phyloP scores from a whole-genome alignment of 2,888 invertebrate genomes.

The Xanthia icteritia region DNA sequence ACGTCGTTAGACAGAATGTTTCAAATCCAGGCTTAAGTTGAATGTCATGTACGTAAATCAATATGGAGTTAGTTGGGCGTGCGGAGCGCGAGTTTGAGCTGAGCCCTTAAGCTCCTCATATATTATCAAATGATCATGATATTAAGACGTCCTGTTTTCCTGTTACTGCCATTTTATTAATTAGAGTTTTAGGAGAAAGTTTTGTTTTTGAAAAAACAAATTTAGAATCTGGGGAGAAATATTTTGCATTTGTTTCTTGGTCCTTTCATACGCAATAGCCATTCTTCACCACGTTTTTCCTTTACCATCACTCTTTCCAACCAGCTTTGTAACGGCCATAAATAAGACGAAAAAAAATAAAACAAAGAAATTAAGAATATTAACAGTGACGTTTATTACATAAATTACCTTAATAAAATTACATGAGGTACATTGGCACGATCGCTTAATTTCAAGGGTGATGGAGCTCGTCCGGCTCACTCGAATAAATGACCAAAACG shows the following conservation, averaged over 20 bases:
- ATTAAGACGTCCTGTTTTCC: constrained; percentile 10
- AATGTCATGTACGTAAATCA: constrained; percentile 55
- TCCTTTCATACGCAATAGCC: neutral
- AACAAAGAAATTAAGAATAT: constrained; percentile 53
- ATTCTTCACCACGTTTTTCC: neutral
- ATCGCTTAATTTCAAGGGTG: constrained; percentile 73
- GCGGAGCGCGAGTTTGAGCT: constrained; percentile 14
- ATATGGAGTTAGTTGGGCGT: constrained; percentile 48
- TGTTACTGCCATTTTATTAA: constrained; percentile 32
- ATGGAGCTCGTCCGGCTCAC: constrained; percentile 70
- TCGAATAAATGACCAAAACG: constrained; percentile 74
- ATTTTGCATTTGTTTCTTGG: too few relatives aligned
- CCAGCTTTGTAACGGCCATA: constrained; percentile 13
- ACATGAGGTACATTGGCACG: constrained; percentile 70
- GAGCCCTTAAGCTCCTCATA: constrained; percentile 53
- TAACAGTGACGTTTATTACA: constrained; percentile 63
- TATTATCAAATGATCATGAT: constrained; percentile 46
- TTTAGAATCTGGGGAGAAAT: too few relatives aligned
- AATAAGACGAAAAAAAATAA: constrained; percentile 25
- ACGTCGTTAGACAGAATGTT: constrained; percentile 40
- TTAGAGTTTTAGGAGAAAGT: neutral
- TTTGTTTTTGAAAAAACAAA: neutral
- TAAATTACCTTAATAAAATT: constrained; percentile 78
- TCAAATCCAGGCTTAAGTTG: constrained; percentile 46
- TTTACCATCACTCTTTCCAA: constrained; percentile 12